phyloP scores from a whole-genome alignment of 2,797 vertebrate genomes.

The Tiaroga cobitis region DNA sequence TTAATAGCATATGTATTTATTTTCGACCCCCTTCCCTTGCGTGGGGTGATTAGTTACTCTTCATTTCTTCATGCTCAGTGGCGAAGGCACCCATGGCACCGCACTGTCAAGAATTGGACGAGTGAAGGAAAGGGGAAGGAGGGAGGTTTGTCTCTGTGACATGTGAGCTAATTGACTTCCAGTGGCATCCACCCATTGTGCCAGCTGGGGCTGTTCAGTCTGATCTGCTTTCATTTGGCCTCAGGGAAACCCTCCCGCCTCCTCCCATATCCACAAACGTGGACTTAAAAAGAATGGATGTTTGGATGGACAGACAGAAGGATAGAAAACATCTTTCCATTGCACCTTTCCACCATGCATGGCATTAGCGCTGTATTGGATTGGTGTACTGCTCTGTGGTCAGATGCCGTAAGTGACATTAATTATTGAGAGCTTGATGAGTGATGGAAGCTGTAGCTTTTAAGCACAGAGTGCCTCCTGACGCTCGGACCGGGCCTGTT shows the following conservation, averaged over 20 bases:
- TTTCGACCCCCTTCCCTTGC: conserved; percentile 56
- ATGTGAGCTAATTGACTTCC: conserved; percentile 73
- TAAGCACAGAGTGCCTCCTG: conserved; percentile 60
- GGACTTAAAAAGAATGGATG: conserved; percentile 20
- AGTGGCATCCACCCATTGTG: conserved; percentile 66
- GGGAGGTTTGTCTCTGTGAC: conserved; percentile 52
- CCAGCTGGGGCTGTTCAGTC: conserved; percentile 55
- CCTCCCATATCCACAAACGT: conserved; percentile 7
- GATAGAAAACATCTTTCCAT: conserved; percentile 5
- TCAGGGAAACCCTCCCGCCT: conserved; percentile 12
- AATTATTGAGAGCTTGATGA: conserved; percentile 70
- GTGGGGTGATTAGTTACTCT: conserved; percentile 18
- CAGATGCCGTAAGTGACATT: conserved; percentile 65
- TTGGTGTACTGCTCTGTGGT: conserved; percentile 42
- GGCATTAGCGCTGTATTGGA: conserved; percentile 38
- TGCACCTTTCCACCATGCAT: conserved; percentile 12
- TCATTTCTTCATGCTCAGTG: conserved; percentile 59
- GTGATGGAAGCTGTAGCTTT: conserved; percentile 61
- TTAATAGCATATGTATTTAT: conserved; percentile 71
- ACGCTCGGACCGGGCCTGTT: conserved; percentile 26
- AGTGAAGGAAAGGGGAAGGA: conserved; percentile 6
- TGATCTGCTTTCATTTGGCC: conserved; percentile 34
- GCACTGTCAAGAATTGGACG: conserved; percentile 13
- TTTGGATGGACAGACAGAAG: conserved; percentile 24
- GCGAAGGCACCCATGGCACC: conserved; percentile 51